A percentile compares a stretch with the other conserved stretches of the same genome.
Conservation (phyloP, 2,113 vertebrate species). For the Sphyrna mokarran region DNA sequence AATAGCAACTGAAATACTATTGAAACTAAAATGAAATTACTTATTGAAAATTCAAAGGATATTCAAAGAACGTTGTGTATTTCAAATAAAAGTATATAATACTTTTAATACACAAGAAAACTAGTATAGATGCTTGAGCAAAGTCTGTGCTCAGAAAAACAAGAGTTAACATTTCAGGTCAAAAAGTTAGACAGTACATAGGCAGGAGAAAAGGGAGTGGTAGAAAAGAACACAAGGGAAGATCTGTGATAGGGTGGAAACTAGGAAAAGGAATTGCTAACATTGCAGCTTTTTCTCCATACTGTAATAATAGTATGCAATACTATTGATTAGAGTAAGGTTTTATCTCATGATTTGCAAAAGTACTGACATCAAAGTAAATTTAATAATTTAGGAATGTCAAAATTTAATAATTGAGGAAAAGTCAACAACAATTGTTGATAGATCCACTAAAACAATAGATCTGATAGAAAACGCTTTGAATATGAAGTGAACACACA, state of each 20-base stretch:
- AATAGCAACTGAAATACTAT: background rate
- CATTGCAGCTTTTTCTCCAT: background rate
- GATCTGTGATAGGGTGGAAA: background rate
- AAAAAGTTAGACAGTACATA: background rate
- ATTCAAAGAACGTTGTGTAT: background rate
- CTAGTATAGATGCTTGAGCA: background rate
- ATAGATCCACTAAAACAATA: background rate
- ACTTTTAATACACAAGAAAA: too few relatives aligned
- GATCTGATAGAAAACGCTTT: too few relatives aligned
- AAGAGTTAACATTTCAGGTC: background rate
- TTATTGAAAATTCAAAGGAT: background rate
- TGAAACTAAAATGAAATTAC: background rate
- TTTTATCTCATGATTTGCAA: background rate
- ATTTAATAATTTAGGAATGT: too few relatives aligned
- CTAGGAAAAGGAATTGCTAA: too few relatives aligned
- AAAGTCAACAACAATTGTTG: background rate
- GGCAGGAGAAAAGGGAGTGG: background rate
- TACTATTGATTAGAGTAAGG: background rate
- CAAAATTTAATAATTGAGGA: too few relatives aligned
- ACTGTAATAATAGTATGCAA: background rate
- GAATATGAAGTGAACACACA: too few relatives aligned
- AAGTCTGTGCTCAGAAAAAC: background rate
- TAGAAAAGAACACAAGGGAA: background rate
- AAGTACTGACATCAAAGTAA: background rate
- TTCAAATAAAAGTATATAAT: background rate